Conservation (phyloP, 2,888 invertebrate species). For the Pasiphila rectangulata region DNA sequence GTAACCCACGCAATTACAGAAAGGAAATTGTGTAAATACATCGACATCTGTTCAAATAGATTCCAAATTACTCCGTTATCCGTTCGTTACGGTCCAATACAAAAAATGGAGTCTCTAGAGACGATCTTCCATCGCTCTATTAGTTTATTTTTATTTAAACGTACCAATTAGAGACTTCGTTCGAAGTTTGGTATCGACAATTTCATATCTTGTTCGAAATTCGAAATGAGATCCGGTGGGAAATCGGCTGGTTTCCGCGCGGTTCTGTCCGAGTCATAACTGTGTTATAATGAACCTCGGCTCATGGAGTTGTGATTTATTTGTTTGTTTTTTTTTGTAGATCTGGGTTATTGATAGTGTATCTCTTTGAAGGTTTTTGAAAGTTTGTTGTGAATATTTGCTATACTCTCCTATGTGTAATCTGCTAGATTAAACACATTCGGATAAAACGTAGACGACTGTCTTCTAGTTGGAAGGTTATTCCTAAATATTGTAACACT, state of each 20-base stretch:
- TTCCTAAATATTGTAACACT: too few relatives aligned
- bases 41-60: slow-evolving; percentile 9
- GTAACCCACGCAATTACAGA: background rate
- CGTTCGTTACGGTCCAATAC: slow-evolving; percentile 15
- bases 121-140: slow-evolving; percentile 18
- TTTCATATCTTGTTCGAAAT: slow-evolving; percentile 48
- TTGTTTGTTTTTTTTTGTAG: slow-evolving; percentile 21
- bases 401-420: too few relatives aligned
- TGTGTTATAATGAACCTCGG: slow-evolving; percentile 19
- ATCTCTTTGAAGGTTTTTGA: background rate
- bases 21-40: slow-evolving; percentile 8
- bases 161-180: slow-evolving; percentile 46
- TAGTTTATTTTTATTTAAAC: slow-evolving; percentile 28
- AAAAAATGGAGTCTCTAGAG: slow-evolving; percentile 19
- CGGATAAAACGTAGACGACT: too few relatives aligned
- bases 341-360: slow-evolving; percentile 10
- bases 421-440: too few relatives aligned
- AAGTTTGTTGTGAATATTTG: background rate
- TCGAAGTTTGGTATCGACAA: slow-evolving; percentile 46
- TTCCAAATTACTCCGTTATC: slow-evolving; percentile 14
- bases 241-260: slow-evolving; percentile 43
- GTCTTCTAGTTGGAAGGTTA: too few relatives aligned
- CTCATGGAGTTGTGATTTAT: slow-evolving; percentile 10
- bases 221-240: slow-evolving; percentile 49
- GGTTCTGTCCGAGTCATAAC: slow-evolving; percentile 21